Evolutionary conservation across 2,888 invertebrate species (phyloP).

Genomic region (Hydropsyche betteni): DNA sequence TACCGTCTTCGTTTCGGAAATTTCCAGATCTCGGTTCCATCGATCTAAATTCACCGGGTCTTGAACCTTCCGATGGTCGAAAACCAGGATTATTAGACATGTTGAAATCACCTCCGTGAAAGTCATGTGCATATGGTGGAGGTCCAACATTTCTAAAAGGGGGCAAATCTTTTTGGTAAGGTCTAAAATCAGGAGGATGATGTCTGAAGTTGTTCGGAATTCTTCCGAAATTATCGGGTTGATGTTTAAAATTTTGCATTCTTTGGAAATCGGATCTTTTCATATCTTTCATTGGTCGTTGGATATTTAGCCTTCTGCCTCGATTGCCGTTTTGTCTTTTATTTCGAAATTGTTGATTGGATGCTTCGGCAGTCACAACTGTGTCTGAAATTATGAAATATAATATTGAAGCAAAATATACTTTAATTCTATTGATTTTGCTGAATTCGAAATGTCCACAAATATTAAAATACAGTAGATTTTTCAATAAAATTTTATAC

Average conservation of each 20-base stretch:
- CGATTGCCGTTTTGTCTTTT: slow-evolving; percentile 8
- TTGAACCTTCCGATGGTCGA: background rate
- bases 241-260: background rate
- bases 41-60: background rate
- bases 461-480: no score
- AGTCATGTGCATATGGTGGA: background rate
- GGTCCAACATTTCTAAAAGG: background rate
- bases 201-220: background rate
- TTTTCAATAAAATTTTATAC: background rate
- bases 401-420: background rate
- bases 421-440: no score
- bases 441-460: no score
- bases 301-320: background rate
- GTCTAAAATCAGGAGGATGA: background rate
- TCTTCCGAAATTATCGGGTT: background rate
- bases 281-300: background rate
- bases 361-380: slow-evolving; percentile 41
- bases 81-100: slow-evolving; percentile 6
- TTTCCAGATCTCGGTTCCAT: background rate
- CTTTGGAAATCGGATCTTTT: slow-evolving; percentile 10
- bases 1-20: background rate
- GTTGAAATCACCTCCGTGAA: background rate
- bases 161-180: background rate
- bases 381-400: slow-evolving; percentile 42
- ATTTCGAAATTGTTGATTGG: slow-evolving; percentile 11